A percentile compares a stretch with the other conserved stretches of the same genome.
Conservation (phyloP, 2,113 vertebrate genomes). For the Dunckerocampus dactyliophorus region DNA sequence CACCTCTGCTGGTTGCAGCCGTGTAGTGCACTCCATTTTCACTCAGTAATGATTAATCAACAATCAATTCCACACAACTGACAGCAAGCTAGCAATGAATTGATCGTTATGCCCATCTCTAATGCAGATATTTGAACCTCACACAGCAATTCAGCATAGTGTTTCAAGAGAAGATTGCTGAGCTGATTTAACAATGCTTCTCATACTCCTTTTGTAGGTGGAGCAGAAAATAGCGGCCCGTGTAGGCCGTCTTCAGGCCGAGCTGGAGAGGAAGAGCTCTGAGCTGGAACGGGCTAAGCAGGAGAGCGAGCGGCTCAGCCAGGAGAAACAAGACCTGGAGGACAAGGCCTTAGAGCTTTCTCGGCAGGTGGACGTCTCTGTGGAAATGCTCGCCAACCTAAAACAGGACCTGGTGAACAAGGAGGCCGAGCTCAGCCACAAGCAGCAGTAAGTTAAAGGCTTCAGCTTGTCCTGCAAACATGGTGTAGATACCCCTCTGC, state of each 20-base stretch:
- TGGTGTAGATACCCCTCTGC: not conserved
- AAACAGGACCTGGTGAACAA: slow-evolving; percentile 98
- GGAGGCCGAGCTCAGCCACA: slow-evolving; percentile 91
- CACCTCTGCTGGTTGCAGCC: too few relatives aligned
- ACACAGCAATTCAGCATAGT: too few relatives aligned
- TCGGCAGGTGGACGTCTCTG: slow-evolving; percentile 94
- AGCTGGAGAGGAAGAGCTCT: slow-evolving; percentile 91
- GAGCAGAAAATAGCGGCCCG: slow-evolving; percentile 96
- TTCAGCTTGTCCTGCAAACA: not conserved
- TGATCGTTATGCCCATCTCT: too few relatives aligned
- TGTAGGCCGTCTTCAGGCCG: slow-evolving; percentile 90
- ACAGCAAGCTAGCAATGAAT: too few relatives aligned
- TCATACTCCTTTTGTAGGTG: slow-evolving; percentile 64
- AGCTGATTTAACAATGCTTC: not conserved
- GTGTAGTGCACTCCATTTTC: too few relatives aligned
- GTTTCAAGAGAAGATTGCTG: too few relatives aligned
- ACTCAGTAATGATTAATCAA: too few relatives aligned
- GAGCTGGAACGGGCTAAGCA: slow-evolving; percentile 93
- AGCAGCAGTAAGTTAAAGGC: slow-evolving; percentile 86
- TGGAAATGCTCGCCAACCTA: slow-evolving; percentile 95
- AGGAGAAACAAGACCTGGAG: slow-evolving; percentile 96
- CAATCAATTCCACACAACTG: too few relatives aligned
- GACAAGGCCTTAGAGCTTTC: slow-evolving; percentile 91
- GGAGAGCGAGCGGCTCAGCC: slow-evolving; percentile 85
- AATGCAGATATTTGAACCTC: too few relatives aligned